A percentile compares a stretch with the other conserved stretches of the same genome.
Conservation (phyloP, 2,113 vertebrate species). For the Elephas maximus region DNA sequence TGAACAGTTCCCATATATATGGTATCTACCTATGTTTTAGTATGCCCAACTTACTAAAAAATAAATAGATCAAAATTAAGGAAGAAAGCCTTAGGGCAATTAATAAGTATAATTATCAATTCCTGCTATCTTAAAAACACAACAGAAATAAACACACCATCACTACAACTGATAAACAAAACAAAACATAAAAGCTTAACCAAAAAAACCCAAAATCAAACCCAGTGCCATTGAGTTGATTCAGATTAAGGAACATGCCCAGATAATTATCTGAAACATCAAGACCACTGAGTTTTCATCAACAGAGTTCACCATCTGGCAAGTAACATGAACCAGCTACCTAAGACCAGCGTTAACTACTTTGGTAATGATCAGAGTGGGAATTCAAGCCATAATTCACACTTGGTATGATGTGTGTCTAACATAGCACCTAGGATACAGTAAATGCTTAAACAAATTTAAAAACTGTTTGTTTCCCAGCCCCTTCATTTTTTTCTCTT, state of each 20-base stretch:
- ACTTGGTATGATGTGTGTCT: background rate
- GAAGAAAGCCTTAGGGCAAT: background rate
- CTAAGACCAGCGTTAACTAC: background rate
- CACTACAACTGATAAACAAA: background rate
- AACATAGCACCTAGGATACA: background rate
- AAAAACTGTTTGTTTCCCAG: background rate
- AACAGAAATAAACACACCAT: constrained; percentile 34
- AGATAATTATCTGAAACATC: background rate
- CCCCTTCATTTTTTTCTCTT: background rate
- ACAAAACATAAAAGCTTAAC: constrained; percentile 20
- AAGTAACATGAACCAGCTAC: background rate
- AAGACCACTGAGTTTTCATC: background rate
- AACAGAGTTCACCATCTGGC: background rate
- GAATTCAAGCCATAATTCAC: background rate
- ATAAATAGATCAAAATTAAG: background rate
- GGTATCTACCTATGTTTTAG: background rate
- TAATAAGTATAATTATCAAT: constrained; percentile 17
- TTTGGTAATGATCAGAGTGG: background rate
- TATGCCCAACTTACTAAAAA: background rate
- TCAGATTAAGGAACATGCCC: background rate
- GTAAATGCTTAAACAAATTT: background rate
- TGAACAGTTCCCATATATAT: background rate
- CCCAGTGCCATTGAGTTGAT: no score
- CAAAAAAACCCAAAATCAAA: no score
- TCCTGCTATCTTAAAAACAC: background rate